Base-by-base conservation (phyloP, 2,797 vertebrate species). In the Eulemur rubriventer region DNA sequence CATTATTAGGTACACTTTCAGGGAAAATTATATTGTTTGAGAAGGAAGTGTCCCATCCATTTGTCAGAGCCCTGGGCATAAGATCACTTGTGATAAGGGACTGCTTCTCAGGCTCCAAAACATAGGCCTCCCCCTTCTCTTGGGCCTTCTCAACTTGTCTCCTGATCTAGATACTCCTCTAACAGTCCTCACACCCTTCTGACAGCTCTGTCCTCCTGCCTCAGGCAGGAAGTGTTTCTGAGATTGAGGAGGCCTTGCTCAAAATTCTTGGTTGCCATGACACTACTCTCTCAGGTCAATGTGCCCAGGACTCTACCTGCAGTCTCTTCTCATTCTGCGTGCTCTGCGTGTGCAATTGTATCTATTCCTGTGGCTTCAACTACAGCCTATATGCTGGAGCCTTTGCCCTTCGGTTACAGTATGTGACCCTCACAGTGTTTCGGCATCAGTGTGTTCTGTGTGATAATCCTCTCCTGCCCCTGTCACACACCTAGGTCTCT, bases 11-110 rank as follows among this genome's bases (percentile, higher is more conserved):
- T 86, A 90, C 43, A 78, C 94, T 85, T 95, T 93, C 55, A 80
- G 79, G 48, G 89, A 76, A 83, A 98, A 95, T 92, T 94, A 1
- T 22, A 81, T 95, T 95, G 96, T 84, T 69, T 78, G 78, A 10
- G 17, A 65, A 95, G 85, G 93, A 97, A 7, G 12, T 46, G 12
- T 55, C 30, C 79, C 52, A 50, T 93, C 81, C n/a, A 24, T 65
- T 69, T 95, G 63, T 87, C 89, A 91, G 70, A 76, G 75, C 48
- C 82, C 73, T 69, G 33, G 72, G 14, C 24, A 72, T 59, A 46
- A 76, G 73, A 26, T 79, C 46, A 57, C 70, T 89, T 33, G 24
- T 75, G 18, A 38, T 43, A 35, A 84, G 63, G 43, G 8, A 57
- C 70, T 43, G 89, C 82, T 75, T 85, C 65, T 67, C 59, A 38